phyloP scores from a whole-genome alignment of 2,888 invertebrate species.

The Spilarctia lutea region DNA sequence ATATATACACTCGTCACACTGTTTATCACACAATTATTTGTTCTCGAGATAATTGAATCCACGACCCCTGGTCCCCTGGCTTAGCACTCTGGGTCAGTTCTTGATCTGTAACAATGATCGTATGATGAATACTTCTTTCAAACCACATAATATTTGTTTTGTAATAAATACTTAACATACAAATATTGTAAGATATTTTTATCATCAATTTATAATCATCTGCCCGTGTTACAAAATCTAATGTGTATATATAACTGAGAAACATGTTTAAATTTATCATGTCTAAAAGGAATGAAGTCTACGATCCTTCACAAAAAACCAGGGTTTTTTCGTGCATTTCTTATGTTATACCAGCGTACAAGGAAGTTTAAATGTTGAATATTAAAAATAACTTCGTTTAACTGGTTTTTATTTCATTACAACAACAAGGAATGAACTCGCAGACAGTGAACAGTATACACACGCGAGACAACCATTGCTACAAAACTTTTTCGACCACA shows the following conservation, averaged over 20 bases:
- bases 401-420: neutral
- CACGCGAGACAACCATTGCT: neutral
- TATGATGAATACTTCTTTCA: too few species aligned
- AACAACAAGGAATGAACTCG: too few species aligned
- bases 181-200: neutral
- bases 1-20: too few species aligned
- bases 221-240: neutral
- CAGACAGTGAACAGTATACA: neutral
- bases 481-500: neutral
- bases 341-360: neutral
- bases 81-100: too few species aligned
- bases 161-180: too few species aligned
- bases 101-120: too few species aligned
- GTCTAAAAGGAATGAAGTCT: neutral
- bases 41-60: too few species aligned
- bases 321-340: neutral
- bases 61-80: too few species aligned
- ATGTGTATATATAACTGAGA: neutral
- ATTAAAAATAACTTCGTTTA: neutral
- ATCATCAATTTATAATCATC: neutral
- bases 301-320: neutral
- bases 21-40: too few species aligned
- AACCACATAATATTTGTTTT: too few species aligned
- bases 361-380: neutral
- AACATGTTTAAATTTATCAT: neutral